Evolutionary conservation across 2,113 vertebrate genomes (phyloP), one percentile per base, ranked within the genome.

Genomic region (Lota lota): DNA sequence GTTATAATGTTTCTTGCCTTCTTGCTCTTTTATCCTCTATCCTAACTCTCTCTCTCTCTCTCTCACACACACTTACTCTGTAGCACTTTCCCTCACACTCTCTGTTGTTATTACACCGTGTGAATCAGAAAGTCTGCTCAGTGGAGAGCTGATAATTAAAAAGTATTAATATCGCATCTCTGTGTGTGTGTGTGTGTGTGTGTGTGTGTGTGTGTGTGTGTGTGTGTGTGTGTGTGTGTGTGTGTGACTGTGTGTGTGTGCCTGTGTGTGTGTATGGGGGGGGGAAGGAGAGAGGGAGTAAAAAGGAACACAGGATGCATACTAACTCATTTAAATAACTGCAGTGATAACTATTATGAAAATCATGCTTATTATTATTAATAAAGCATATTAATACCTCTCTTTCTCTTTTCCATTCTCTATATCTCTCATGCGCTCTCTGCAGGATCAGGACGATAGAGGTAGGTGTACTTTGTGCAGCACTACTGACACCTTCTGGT

Each of bases 381-480:
- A 63, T 63, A 8, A 2, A 24, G 24, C 28, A n/a, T 40, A 3
- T 10, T 40, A 40, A 40, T 40, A 17, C 33, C 16, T 63, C 16
- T 36, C 61, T 19, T 17, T 1, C 62, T 47, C 56, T 63, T 51
- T n/a, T 33, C 36, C 28, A 54, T 22, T 53, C 22, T 20, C 51
- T 28, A 7, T 50, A 24, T 24, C 33, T 50, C n/a, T 4, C 61
- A 22, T 66, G 64, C 1, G 0, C 80, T 64, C 16, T 58, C 64
- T 74, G 21, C 60, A 89, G 88, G 88, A 89, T 71, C 81, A 82
- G 47, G 85, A 88, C 40, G 87, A 88, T 58, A 87, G 79, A 84
- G 89, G 89, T 89, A 81, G 7, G 85, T 72, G 12, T 77, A 51
- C n/a, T 51, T 21, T 50, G 33, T 58, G 20, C 74, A 19, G 33